Conservation (phyloP, 2,113 vertebrate genomes). For the Ia io region DNA sequence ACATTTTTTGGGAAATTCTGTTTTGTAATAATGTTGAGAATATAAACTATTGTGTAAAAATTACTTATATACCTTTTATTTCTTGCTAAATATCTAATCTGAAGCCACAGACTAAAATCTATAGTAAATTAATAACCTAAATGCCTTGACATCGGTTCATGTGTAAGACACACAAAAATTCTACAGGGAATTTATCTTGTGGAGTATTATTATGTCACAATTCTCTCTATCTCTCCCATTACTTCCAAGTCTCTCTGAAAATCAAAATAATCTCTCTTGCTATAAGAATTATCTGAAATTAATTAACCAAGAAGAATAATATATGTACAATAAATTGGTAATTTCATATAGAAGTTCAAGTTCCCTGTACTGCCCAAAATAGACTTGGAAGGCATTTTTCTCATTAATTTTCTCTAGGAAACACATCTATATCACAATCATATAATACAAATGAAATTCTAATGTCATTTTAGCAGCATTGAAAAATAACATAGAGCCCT, state of each 20-base stretch:
- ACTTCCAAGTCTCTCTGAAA: background rate
- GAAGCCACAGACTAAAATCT: constrained; percentile 34
- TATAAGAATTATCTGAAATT: background rate
- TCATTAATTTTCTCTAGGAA: background rate
- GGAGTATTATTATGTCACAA: background rate
- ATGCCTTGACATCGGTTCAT: background rate
- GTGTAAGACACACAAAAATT: background rate
- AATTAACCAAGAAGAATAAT: background rate
- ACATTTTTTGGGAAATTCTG: constrained; percentile 16
- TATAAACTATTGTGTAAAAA: background rate
- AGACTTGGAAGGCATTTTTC: background rate
- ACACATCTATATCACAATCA: background rate
- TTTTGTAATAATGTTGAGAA: background rate
- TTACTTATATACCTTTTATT: background rate
- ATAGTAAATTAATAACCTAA: constrained; percentile 6
- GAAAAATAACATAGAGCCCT: background rate
- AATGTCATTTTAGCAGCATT: background rate
- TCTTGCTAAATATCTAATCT: constrained; percentile 18
- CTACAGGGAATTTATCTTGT: background rate
- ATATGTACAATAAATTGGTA: background rate
- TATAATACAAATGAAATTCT: background rate
- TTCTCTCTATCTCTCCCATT: background rate
- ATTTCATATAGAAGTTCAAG: background rate
- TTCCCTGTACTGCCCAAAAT: background rate
- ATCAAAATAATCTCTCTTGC: background rate